Evolutionary conservation across 2,888 invertebrate genomes (phyloP), one percentile per base, ranked within the genome.

Genomic region (Coenonympha glycerion): DNA sequence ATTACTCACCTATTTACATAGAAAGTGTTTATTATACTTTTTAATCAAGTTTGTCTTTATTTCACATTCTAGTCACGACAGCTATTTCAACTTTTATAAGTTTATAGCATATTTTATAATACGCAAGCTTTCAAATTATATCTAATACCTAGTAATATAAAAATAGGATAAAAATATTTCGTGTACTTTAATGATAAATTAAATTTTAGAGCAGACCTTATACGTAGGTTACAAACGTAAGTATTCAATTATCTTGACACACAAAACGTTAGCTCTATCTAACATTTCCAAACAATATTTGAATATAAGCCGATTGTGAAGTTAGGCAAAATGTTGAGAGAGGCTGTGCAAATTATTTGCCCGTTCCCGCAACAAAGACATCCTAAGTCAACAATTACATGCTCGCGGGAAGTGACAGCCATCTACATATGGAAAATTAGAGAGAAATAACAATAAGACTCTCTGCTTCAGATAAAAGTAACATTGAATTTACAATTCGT

Each of bases 341-440:
- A 36, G 18, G 19, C 22, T 39, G 39, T 39, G 22, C 24, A 49
- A 15, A 13, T 21, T 42, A 42, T 49, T 49, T 49, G 36, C 16
- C 6, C 28, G 9, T 44, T 22, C 44, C 26, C 33, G 19, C 21
- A 9, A 47, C 36, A 49, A 36, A 42, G 49, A 42, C 42, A 42
- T 19, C 36, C 49, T 42, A 42, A 42, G 15, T 49, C 26, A 49
- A 49, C 49, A 42, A n/a, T n/a, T n/a, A n/a, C n/a, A 6, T 33
- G 28, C 33, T 44, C 15, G n/a, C 22, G 13, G 15, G 6, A 44
- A 31, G 44, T 44, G 44, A 44, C 44, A 31, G 9, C 15, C n/a
- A 33, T n/a, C n/a, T 9, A 33, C 15, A 37, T 22, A 15, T 24
- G 33, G 11, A 44, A 9, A 33, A 44, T 33, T 44, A 33, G 21